Evolutionary conservation across 2,113 vertebrate genomes (phyloP).

Genomic region (Grallaria varia): DNA sequence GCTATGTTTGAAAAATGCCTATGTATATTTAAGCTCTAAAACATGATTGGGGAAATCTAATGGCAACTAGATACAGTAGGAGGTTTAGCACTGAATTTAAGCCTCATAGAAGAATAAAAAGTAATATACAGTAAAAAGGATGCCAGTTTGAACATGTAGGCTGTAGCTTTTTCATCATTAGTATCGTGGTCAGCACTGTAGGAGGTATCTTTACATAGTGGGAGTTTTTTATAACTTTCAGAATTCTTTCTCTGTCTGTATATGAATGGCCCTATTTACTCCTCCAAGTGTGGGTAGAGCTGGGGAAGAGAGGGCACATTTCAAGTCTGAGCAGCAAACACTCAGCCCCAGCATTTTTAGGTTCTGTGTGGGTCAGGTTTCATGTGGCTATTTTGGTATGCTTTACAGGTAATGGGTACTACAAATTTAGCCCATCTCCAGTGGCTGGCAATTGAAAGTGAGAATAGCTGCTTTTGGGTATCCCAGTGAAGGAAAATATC

Average conservation of each 20-base stretch:
- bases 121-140: neutral
- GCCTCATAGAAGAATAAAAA: neutral
- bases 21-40: neutral
- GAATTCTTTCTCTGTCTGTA: slow-evolving; percentile 13
- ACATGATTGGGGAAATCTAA: neutral
- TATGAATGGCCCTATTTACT: slow-evolving; percentile 49
- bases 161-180: neutral
- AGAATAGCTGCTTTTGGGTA: neutral
- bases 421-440: neutral
- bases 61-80: neutral
- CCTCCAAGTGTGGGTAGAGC: neutral
- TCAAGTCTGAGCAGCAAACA: neutral
- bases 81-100: neutral
- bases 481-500: neutral
- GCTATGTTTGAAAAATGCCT: neutral
- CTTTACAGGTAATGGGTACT: neutral
- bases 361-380: neutral
- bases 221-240: slow-evolving; percentile 23
- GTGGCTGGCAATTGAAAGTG: neutral
- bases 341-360: neutral
- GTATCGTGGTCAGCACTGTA: slow-evolving; percentile 3
- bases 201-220: slow-evolving; percentile 28
- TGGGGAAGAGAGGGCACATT: neutral
- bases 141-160: neutral
- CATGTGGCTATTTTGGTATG: neutral